These are phyloP conservation scores for Lottia scabra DNA, from an alignment of 2,888 invertebrate species.

Conservation along the genomic window DNA sequence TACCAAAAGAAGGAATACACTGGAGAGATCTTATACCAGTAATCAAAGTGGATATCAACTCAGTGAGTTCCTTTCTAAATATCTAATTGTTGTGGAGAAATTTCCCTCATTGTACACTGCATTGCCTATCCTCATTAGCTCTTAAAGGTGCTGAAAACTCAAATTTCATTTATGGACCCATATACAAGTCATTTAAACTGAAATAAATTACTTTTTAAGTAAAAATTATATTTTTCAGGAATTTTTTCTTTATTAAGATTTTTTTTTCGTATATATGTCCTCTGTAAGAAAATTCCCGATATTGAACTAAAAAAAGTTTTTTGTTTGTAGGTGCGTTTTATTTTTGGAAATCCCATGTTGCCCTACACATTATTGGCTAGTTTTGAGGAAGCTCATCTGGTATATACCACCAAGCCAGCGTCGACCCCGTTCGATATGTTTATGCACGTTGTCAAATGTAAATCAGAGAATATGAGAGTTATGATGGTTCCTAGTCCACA, in stretches of 20 bases:
- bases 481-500: constrained; percentile 96
- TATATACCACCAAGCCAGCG: constrained; percentile 95
- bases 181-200: too few species aligned
- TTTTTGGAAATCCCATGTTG: constrained; percentile 94
- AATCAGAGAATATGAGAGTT: constrained; percentile 93
- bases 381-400: constrained; percentile 93
- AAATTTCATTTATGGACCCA: too few species aligned
- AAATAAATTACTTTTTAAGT: too few species aligned
- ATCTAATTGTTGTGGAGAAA: too few species aligned
- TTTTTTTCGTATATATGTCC: too few species aligned
- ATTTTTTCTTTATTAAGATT: too few species aligned
- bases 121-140: too few species aligned
- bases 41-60: constrained; percentile 92
- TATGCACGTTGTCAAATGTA: constrained; percentile 95
- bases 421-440: constrained; percentile 92
- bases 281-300: neutral
- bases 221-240: too few species aligned
- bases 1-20: constrained; percentile 62
- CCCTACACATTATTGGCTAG: constrained; percentile 90
- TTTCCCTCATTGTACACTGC: too few species aligned
- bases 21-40: constrained; percentile 97
- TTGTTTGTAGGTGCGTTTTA: constrained; percentile 81
- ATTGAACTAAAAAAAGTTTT: neutral
- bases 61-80: constrained; percentile 76
- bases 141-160: too few species aligned